Evolutionary conservation across 2,888 invertebrate genomes (phyloP).

Genomic region (Gymnosoma rotundatum): DNA sequence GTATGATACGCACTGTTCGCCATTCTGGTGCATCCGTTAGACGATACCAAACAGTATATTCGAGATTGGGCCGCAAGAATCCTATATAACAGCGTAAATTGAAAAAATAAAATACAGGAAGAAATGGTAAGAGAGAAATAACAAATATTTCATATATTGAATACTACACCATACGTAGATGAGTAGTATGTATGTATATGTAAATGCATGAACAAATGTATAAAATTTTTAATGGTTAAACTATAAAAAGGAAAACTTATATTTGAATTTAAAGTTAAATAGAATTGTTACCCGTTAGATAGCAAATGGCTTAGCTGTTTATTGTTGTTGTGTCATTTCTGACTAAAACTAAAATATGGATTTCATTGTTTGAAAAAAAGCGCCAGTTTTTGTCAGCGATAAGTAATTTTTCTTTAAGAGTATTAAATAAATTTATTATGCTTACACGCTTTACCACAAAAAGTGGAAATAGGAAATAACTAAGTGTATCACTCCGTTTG

Average conservation of each 20-base stretch:
- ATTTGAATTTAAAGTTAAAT: conserved; percentile 11
- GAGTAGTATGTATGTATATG: not conserved
- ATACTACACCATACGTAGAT: not conserved
- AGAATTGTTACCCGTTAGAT: conserved; percentile 1
- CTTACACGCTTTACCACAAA: too few relatives aligned
- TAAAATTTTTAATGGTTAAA: too few relatives aligned
- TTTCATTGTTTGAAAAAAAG: too few relatives aligned
- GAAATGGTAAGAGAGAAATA: conserved; percentile 8
- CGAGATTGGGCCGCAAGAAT: conserved; percentile 88
- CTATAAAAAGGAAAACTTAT: conserved; percentile 6
- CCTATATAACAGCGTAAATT: conserved; percentile 82
- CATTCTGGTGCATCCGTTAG: conserved; percentile 89
- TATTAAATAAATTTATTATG: too few relatives aligned
- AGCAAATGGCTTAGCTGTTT: not conserved
- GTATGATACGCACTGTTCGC: conserved; percentile 90
- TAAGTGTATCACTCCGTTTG: too few relatives aligned
- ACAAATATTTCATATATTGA: conserved; percentile 15
- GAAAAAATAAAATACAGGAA: conserved; percentile 28
- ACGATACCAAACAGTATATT: conserved; percentile 94
- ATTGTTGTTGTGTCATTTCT: too few relatives aligned
- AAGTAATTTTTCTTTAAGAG: too few relatives aligned
- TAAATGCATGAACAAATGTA: not conserved
- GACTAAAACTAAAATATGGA: too few relatives aligned
- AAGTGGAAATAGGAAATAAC: too few relatives aligned
- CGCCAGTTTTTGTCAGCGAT: too few relatives aligned